Conservation (phyloP, 64 coral and sea anemone genomes). For the Pocillopora damicornis region DNA sequence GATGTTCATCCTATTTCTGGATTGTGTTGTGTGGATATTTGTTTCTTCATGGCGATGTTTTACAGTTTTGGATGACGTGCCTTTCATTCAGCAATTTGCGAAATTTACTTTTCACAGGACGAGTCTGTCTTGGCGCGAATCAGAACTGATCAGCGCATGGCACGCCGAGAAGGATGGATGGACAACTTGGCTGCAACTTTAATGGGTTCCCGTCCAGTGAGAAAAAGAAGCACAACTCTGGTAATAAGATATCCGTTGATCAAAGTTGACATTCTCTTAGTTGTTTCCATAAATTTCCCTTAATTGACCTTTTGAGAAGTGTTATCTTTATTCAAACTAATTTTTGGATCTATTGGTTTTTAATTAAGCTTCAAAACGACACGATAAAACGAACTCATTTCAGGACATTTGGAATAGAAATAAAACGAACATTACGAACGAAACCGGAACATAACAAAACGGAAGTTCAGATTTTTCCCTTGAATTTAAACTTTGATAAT, state of each 20-base stretch:
- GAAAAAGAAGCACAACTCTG: constrained; percentile 76
- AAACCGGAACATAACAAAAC: no score
- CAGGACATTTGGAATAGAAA: no score
- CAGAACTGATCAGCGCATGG: constrained; percentile 82
- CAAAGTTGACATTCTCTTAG: not conserved
- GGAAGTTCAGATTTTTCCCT: no score
- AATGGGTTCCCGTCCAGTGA: constrained; percentile 66
- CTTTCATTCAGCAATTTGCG: not conserved
- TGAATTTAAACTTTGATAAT: no score
- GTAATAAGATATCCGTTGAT: constrained; percentile 9
- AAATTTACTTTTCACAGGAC: constrained; percentile 36
- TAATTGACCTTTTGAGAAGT: not conserved
- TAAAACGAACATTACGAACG: no score
- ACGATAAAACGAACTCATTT: no score
- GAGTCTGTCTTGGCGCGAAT: constrained; percentile 63
- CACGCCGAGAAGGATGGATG: constrained; percentile 82
- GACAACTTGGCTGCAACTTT: constrained; percentile 89
- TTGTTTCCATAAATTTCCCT: not conserved
- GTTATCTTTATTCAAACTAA: no score
- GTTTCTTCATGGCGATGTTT: not conserved
- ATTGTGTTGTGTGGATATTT: not conserved
- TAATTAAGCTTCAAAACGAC: no score
- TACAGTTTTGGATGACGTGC: not conserved
- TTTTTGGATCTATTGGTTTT: no score
- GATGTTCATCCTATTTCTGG: not conserved